These are phyloP conservation scores for Colletes latitarsis DNA, from an alignment of 1,140 invertebrate species.

Conservation along the genomic window DNA sequence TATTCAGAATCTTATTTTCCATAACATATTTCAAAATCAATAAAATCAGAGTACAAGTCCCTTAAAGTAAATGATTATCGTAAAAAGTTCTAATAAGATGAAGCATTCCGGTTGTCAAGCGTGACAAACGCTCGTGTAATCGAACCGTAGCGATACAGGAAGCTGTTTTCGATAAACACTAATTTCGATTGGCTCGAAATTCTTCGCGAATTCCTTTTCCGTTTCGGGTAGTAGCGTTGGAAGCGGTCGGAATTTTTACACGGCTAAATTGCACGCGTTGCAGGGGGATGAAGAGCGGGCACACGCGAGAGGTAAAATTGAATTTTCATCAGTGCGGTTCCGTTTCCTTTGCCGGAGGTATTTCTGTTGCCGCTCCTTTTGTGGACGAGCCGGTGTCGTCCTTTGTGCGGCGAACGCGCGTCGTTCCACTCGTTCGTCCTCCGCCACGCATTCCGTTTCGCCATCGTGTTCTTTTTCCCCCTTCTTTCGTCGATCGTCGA, in stretches of 20 bases:
- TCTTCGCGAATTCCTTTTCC: neutral
- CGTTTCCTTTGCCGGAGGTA: neutral
- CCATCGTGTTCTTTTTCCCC: neutral
- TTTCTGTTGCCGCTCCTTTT: neutral
- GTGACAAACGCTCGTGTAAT: too few species aligned
- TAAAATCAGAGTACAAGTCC: too few species aligned
- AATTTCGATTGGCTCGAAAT: too few species aligned
- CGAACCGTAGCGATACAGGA: too few species aligned
- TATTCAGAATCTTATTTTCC: too few species aligned
- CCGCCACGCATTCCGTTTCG: neutral
- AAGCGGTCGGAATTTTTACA: neutral
- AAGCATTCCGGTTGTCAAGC: too few species aligned
- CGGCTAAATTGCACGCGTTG: neutral
- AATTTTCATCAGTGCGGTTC: neutral
- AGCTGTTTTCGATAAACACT: too few species aligned
- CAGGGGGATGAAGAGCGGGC: neutral
- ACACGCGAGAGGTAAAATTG: conserved; percentile 6
- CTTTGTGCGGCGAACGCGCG: neutral
- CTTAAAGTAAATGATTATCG: too few species aligned
- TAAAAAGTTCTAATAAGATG: too few species aligned
- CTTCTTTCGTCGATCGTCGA: neutral
- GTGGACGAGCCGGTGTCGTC: neutral
- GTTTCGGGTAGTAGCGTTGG: neutral
- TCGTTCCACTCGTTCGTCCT: neutral
- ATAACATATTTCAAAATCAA: too few species aligned